Evolutionary conservation across 2,797 vertebrate species (phyloP), one percentile per base, ranked within the genome.

Genomic region (Typhlichthys subterraneus): DNA sequence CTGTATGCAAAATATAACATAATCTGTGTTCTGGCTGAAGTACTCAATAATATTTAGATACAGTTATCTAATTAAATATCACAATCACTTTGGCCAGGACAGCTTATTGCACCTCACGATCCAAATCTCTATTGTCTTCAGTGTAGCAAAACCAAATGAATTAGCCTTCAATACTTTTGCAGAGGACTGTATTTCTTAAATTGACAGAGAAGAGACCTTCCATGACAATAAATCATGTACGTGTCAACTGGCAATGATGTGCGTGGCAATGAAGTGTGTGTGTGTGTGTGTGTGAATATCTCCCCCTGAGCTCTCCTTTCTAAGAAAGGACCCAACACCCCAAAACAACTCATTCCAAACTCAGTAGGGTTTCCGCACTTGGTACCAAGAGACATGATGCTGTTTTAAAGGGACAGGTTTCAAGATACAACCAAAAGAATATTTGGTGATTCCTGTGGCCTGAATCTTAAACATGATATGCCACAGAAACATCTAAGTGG

Each of bases 371-470:
- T 75, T 48, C 67, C 69, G 56, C 65, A 70, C 59, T 69, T 63
- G 54, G 48, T 17, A 55, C 73, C 61, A 72, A 66, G 69, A 76
- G 69, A 80, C 60, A 29, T 55, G 73, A 69, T 15, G 70, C 79
- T 67, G 59, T 77, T 72, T 72, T 83, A 8, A 80, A 81, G 80
- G 79, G 70, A 71, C 69, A 12, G 51, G 61, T 85, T 86, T 88
- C 73, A 59, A 74, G 69, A 70, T 83, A 78, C 76, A 84, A 85
- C 55, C 80, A 74, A 77, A 80, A 80, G 83, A 84, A 88, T 87
- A 83, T 83, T 84, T 77, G 62, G 75, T 73, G 62, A 84, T 88
- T 85, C 84, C 79, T 84, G 83, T 78, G 84, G 85, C 51, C 17
- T 67, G 66, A 59, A 69, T 70, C 57, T 75, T 82, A 17, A 87